A percentile compares a stretch with the other conserved stretches of the same genome.
Conservation (phyloP, 2,888 invertebrate species). For the Sphaerophoria rueppellii region DNA sequence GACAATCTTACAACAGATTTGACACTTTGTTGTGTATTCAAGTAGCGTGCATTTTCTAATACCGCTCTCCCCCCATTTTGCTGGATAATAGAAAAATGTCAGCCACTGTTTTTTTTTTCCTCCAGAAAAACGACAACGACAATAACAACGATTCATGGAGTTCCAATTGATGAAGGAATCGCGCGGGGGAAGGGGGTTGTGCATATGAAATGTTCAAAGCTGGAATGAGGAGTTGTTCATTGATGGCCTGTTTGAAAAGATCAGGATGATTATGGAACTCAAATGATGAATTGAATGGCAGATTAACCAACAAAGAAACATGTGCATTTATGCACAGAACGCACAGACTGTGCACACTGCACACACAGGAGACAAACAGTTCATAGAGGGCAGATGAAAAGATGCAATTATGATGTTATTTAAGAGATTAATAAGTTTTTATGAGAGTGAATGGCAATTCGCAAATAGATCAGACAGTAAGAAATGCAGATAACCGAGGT, state of each 20-base stretch:
- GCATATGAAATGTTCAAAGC: constrained; percentile 30
- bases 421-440: constrained; percentile 67
- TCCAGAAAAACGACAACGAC: constrained; percentile 24
- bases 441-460: constrained; percentile 54
- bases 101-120: constrained; percentile 24
- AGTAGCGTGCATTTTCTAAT: constrained; percentile 33
- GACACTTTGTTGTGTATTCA: constrained; percentile 60
- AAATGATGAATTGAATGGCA: constrained; percentile 61
- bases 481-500: neutral
- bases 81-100: neutral
- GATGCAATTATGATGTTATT: constrained; percentile 66
- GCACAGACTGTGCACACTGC: neutral
- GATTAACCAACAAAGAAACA: constrained; percentile 58
- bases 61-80: constrained; percentile 7
- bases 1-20: constrained; percentile 56
- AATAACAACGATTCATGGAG: neutral
- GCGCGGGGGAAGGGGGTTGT: neutral
- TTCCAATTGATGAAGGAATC: neutral
- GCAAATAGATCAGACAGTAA: constrained; percentile 15
- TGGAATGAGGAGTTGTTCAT: constrained; percentile 26
- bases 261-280: constrained; percentile 29
- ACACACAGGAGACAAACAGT: neutral
- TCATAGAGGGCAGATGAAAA: constrained; percentile 35
- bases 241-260: constrained; percentile 4
- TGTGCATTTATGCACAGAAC: constrained; percentile 6